Conservation (phyloP, 2,888 invertebrate genomes). For the Euproctis similis region DNA sequence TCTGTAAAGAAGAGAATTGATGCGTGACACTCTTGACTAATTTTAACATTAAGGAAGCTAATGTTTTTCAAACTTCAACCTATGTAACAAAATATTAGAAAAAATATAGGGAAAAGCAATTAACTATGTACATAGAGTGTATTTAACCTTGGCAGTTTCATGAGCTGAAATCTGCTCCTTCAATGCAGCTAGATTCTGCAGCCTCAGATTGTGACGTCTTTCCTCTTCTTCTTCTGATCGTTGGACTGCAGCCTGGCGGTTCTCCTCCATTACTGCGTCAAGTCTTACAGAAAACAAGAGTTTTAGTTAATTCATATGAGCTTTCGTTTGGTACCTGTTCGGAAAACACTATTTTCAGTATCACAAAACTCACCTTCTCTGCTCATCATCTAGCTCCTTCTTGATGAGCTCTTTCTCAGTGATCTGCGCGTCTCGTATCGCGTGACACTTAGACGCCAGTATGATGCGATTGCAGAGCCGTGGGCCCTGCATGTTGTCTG, state of each 20-base stretch:
- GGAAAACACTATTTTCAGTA: not conserved
- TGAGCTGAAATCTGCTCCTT: constrained; percentile 67
- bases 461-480: constrained; percentile 83
- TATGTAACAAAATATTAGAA: too few species aligned
- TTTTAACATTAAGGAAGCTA: too few species aligned
- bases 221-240: constrained; percentile 69
- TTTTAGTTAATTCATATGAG: too few species aligned
- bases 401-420: constrained; percentile 78
- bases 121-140: not conserved
- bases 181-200: constrained; percentile 62
- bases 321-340: too few species aligned
- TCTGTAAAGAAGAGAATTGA: too few species aligned
- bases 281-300: too few species aligned
- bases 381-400: constrained; percentile 74
- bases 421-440: constrained; percentile 89
- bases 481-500: constrained; percentile 77
- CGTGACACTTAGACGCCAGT: constrained; percentile 88
- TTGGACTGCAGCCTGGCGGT: constrained; percentile 72
- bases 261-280: constrained; percentile 83
- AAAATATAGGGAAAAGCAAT: not conserved
- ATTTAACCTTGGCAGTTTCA: constrained; percentile 51
- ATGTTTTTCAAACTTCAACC: too few species aligned
- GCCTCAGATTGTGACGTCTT: constrained; percentile 50
- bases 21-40: too few species aligned
- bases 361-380: constrained; percentile 44